Evolutionary conservation across 2,113 vertebrate genomes (phyloP).

Genomic region (Trichomycterus rosablanca): DNA sequence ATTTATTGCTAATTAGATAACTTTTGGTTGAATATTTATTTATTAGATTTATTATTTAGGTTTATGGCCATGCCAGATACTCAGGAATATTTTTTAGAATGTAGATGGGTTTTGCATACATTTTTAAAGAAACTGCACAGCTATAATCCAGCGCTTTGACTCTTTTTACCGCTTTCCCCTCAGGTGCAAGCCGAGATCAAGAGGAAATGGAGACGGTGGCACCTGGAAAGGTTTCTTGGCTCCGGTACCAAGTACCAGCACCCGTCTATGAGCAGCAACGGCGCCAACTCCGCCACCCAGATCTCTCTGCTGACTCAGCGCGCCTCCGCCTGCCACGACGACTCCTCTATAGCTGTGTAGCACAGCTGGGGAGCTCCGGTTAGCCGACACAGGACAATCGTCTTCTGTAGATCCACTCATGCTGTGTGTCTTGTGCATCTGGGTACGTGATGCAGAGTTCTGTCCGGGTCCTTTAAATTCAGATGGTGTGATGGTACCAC

Average conservation of each 20-base stretch:
- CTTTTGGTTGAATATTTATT: too few species aligned
- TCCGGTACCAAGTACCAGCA: constrained; percentile 95
- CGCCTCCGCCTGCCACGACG: constrained; percentile 59
- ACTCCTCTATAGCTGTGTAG: constrained; percentile 53
- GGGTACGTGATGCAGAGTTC: background rate
- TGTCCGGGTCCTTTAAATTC: background rate
- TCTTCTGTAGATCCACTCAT: constrained; percentile 15
- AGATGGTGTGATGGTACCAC: constrained; percentile 9
- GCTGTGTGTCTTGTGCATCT: constrained; percentile 14
- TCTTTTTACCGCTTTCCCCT: too few species aligned
- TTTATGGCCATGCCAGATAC: too few species aligned
- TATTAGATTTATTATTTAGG: too few species aligned
- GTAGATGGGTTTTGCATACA: too few species aligned
- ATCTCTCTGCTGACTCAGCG: constrained; percentile 92
- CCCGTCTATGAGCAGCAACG: constrained; percentile 90
- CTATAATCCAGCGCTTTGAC: too few species aligned
- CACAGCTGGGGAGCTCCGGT: background rate
- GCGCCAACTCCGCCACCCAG: constrained; percentile 94
- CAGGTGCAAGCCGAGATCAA: constrained; percentile 98
- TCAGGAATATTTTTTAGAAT: too few species aligned
- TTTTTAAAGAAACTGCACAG: too few species aligned
- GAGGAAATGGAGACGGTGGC: constrained; percentile 97
- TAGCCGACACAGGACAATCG: constrained; percentile 14
- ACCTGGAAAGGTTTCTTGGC: constrained; percentile 92
- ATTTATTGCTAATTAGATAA: background rate